phyloP scores from a whole-genome alignment of 2,888 invertebrate species.

The Saturnia pavonia region DNA sequence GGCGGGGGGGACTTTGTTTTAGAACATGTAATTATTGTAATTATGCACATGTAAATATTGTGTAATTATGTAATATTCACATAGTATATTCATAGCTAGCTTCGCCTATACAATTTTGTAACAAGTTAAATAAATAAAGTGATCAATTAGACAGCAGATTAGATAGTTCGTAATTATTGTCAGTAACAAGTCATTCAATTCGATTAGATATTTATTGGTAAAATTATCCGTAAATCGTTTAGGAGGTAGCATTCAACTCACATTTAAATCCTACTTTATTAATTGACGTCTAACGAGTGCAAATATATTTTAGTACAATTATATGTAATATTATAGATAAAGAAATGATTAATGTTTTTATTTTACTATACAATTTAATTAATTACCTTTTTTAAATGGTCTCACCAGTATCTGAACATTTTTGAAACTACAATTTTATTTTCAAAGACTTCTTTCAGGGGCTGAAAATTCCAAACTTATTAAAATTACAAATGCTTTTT shows the following conservation, averaged over 20 bases:
- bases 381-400: no score
- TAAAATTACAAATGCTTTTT: no score
- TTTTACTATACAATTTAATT: neutral
- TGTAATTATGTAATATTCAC: no score
- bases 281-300: neutral
- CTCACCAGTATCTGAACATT: no score
- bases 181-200: neutral
- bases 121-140: neutral
- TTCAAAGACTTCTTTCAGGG: neutral
- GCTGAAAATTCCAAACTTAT: neutral
- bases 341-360: neutral
- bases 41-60: no score
- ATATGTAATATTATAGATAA: neutral
- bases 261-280: neutral
- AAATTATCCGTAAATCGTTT: neutral
- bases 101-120: neutral
- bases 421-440: neutral
- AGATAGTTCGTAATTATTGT: conserved; percentile 8
- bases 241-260: neutral
- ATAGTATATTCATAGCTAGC: neutral
- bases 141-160: neutral
- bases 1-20: no score
- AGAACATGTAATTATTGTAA: no score
- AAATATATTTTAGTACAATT: neutral
- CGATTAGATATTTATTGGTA: neutral